These are phyloP conservation scores for Cephus nigrinus DNA, from an alignment of 2,888 invertebrate genomes.

Conservation along the genomic window DNA sequence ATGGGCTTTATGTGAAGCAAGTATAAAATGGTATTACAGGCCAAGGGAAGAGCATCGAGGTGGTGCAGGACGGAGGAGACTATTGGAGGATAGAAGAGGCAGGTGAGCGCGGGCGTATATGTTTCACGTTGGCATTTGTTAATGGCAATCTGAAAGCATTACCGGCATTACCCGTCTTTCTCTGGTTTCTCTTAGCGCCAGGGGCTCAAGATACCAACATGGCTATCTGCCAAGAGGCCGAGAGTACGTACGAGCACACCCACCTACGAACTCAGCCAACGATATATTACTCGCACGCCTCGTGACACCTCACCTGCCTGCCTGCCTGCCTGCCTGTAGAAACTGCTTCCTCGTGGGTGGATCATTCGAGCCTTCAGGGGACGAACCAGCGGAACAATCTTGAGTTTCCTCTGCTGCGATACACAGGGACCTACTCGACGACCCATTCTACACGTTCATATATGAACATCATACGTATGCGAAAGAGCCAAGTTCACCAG, in stretches of 20 bases:
- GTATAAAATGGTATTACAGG: neutral
- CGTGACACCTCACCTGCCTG: conserved; percentile 66
- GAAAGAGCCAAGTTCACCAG: no score
- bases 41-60: neutral
- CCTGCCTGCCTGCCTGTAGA: conserved; percentile 33
- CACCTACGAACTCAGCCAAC: conserved; percentile 56
- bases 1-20: neutral
- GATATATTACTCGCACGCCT: conserved; percentile 64
- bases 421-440: conserved; percentile 16
- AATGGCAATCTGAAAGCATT: conserved; percentile 55
- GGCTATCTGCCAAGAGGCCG: conserved; percentile 3
- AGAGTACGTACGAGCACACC: conserved; percentile 40
- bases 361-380: conserved; percentile 40
- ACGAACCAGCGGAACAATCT: conserved; percentile 46
- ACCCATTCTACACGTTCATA: no score
- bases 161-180: conserved; percentile 49
- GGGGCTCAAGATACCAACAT: conserved; percentile 48
- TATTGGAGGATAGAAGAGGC: conserved; percentile 24
- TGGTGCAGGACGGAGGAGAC: neutral
- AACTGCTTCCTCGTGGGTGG: conserved; percentile 64
- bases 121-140: conserved; percentile 55
- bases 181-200: conserved; percentile 49
- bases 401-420: conserved; percentile 39
- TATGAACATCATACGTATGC: no score
- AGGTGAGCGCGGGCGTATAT: conserved; percentile 45